These are phyloP conservation scores for Theretra japonica DNA, from an alignment of 2,888 invertebrate species.

Conservation along the genomic window DNA sequence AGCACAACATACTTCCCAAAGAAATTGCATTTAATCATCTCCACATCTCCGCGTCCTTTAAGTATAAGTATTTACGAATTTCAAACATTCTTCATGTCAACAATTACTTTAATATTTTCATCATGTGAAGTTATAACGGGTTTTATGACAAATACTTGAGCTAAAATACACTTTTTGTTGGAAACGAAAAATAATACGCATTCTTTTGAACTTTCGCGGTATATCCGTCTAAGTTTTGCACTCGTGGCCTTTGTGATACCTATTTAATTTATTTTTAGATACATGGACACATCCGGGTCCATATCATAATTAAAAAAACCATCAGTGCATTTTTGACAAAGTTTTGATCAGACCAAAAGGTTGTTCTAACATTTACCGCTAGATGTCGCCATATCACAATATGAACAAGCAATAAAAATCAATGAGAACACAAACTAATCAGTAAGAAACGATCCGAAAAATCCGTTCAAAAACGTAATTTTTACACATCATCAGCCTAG, in stretches of 20 bases:
- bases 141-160: conserved; percentile 70
- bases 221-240: conserved; percentile 3
- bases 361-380: neutral
- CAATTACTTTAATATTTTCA: conserved; percentile 76
- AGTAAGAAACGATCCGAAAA: neutral
- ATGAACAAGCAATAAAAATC: neutral
- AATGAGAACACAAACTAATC: neutral
- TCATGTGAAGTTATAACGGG: conserved; percentile 61
- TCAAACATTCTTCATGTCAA: conserved; percentile 71
- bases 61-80: conserved; percentile 71
- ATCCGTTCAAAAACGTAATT: too few species aligned
- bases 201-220: conserved; percentile 7
- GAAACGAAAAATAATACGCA: conserved; percentile 21
- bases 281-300: too few species aligned
- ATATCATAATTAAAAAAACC: too few species aligned
- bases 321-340: too few species aligned
- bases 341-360: too few species aligned
- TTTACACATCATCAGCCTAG: conserved; percentile 36
- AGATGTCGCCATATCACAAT: neutral
- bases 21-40: conserved; percentile 83
- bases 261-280: too few species aligned
- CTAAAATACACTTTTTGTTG: conserved; percentile 54
- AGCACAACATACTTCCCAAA: conserved; percentile 76
- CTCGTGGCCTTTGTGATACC: neutral
- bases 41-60: conserved; percentile 69